phyloP scores from a whole-genome alignment of 2,797 vertebrate genomes.

The Chiroxiphia lanceolata region DNA sequence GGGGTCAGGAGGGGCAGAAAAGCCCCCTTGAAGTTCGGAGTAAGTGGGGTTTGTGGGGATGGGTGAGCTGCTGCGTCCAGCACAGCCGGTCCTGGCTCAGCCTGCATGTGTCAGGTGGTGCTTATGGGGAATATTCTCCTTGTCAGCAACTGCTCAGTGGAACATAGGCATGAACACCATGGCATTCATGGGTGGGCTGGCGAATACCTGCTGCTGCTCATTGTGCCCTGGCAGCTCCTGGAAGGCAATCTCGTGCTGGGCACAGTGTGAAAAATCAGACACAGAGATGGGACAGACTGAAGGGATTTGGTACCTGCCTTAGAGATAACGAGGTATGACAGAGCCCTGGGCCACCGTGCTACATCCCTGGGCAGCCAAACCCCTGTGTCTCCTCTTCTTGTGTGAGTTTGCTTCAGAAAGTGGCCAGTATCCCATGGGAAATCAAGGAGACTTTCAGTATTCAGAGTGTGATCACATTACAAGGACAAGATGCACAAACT shows the following conservation, averaged over 20 bases:
- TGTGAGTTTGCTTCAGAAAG: neutral
- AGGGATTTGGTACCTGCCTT: neutral
- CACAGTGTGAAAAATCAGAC: rapidly evolving
- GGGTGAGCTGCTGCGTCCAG: neutral
- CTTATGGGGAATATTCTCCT: neutral
- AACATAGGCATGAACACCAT: rapidly evolving
- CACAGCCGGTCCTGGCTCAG: neutral
- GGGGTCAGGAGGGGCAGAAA: neutral
- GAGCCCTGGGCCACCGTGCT: neutral
- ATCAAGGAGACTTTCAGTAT: neutral
- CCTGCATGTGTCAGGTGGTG: rapidly evolving
- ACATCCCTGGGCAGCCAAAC: neutral
- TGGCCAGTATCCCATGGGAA: neutral
- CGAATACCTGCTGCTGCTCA: neutral
- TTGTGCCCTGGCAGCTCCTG: neutral
- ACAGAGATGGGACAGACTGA: neutral
- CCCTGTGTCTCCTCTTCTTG: neutral
- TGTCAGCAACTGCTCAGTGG: neutral
- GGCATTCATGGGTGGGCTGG: neutral
- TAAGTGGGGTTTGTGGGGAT: neutral
- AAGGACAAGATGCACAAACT: neutral
- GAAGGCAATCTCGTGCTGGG: neutral
- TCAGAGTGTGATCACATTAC: neutral
- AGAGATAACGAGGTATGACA: rapidly evolving
- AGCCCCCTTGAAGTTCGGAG: neutral